Base-by-base conservation (phyloP, 2,113 vertebrate genomes). In the Platysternon megacephalum region DNA sequence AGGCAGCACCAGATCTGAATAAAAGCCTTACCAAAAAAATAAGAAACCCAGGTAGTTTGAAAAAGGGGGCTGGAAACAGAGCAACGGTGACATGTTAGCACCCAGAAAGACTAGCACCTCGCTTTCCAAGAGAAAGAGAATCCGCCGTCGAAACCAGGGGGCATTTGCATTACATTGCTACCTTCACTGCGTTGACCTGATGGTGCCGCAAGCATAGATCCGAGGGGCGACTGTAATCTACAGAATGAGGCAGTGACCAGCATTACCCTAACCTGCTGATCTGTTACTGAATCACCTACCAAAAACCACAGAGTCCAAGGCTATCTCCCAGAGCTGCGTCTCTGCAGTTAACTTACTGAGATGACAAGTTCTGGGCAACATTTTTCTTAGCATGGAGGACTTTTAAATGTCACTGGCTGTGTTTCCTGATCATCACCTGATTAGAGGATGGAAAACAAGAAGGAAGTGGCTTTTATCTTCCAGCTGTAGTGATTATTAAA, bases 121-220 rank as follows among this genome's bases (percentile, higher is more conserved):
- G 4, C 2, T 46, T 24, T 82, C 61, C 81, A 16, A 52, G 68
- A 82, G 79, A 32, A 85, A 42, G 74, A 42, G 28, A 55, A 0
- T 0, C 3, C 74, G 22, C 24, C 22, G 65, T 49, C 65, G 4
- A 32, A 65, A 35, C 16, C 32, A 39, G 17, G 65, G n/a, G 39
- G 5, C 65, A 22, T 72, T 72, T 39, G 19, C n/a, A 39, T 72
- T 21, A 19, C 65, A 39, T 72, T 6, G 0, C 28, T 48, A 11
- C 1, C 0, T 14, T 0, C 0, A 88, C 8, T 39, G 8, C 84
- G 81, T 19, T 65, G 58, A 22, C 24, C 28, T 0, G 0, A 4
- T 90, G 39, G 68, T 74, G 52, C 26, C 44, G 32, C 24, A 11
- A 44, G 76, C 53, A 13, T 0, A 0, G 48, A 11, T 56, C 5